Evolutionary conservation across 2,888 invertebrate species (phyloP), one percentile per base, ranked within the genome.

Genomic region (Crepidodera aurea): DNA sequence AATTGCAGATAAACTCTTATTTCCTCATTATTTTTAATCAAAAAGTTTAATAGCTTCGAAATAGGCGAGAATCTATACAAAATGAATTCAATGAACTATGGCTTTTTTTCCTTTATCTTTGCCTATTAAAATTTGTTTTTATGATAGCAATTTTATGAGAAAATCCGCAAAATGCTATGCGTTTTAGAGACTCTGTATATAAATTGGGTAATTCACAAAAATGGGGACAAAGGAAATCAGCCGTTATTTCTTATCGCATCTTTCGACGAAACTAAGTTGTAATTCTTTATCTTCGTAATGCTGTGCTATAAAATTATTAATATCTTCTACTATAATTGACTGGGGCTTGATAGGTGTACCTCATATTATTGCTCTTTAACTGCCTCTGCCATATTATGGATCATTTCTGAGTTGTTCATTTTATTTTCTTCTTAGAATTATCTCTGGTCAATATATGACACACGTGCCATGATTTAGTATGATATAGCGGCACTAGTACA

Each of bases 281-380:
- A 70, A 79, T 80, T 79, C 78, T 79, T 79, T 80, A 80, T 79
- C 78, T 79, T 73, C 66, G 71, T 74, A 75, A 77, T 75, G 75
- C 72, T 69, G 67, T 66, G 77, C 74, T 69, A 75, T 80, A 79
- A 80, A 80, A 79, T 79, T 79, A 79, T 79, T 80, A 80, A 79
- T 80, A 80, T 79, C 79, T 76, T 71, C 69, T 70, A 72, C 72
- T 73, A 75, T 75, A 76, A 79, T 79, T 79, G 79, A 77, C 77
- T 71, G 68, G 66, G 66, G 69, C 73, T 72, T 76, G 77, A 79
- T 79, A 79, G 78, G 78, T 79, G 77, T 73, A 76, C 73, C 72
- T 75, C 72, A 72, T 73, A 77, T 79, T 78, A 78, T 74, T 73
- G 73, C 72, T 65, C 69, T 76, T 77, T 78, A 77, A 77, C 76